Evolutionary conservation across 1,140 invertebrate species (phyloP), one percentile per base, ranked within the genome.

Genomic region (Danaus plexippus): DNA sequence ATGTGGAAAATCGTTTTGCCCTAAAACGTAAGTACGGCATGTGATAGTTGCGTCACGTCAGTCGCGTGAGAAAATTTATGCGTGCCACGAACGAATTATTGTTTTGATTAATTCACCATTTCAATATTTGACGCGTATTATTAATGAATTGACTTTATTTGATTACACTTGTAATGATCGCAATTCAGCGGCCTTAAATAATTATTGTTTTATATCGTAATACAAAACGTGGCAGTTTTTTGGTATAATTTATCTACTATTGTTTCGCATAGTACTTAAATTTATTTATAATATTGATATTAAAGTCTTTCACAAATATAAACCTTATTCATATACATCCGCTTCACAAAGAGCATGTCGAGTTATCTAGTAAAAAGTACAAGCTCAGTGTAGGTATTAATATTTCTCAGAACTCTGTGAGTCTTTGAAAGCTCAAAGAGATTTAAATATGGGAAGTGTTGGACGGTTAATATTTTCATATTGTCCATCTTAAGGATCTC

Each of bases 1-100:
- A 79, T 76, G 79, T 79, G 77, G 80, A 81, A 79, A 81, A 75
- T 72, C 77, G 78, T 65, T n/a, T n/a, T 73, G 75, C 69, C 77
- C 77, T 76, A 58, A 58, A 47, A 58, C 40, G 56, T 32, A 32
- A 32, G 22, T 47, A 22, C 43, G 49, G 54, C 40, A 50, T 71
- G 67, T 61, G 61, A 64, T 64, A 64, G 32, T 61, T 61, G 51
- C 54, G 52, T 57, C 52, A 62, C 50, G 54, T 51, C 44, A 49
- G 44, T 67, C 52, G 66, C 66, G 66, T 67, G 66, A 59, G 49
- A 42, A 44, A 43, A 32, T 6, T 2, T 47, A 58, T 45, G 53
- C 57, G 62, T 59, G 66, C 63, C 64, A 66, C 63, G 43, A 51
- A 54, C 47, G 52, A 60, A 59, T 66, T 62, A 60, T 61, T 59